Conservation (phyloP, 64 coral and sea anemone genomes). For the Pocillopora verrucosa region DNA sequence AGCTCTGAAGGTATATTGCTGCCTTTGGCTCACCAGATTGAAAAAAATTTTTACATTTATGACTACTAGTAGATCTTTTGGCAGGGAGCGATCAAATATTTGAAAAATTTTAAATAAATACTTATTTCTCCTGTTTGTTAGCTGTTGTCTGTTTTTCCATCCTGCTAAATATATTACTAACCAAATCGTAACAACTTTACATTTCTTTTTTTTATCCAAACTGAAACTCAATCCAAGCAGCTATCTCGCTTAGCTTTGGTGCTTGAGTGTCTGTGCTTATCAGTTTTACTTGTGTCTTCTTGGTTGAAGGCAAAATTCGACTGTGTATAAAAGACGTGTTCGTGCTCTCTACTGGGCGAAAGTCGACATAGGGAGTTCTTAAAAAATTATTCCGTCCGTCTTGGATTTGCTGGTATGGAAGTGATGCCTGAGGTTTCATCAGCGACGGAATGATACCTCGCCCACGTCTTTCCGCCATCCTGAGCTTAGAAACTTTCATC, state of each 20-base stretch:
- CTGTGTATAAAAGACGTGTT: background rate
- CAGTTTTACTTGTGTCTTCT: background rate
- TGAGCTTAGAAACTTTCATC: background rate
- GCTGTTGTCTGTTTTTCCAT: background rate
- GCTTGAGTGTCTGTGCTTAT: background rate
- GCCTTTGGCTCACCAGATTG: too few relatives aligned
- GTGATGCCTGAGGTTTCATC: background rate
- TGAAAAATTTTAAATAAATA: too few relatives aligned
- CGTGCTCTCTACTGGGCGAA: background rate
- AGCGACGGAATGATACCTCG: background rate
- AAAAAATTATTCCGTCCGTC: conserved; percentile 4
- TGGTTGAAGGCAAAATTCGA: background rate
- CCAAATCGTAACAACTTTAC: too few relatives aligned
- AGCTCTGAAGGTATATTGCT: too few relatives aligned
- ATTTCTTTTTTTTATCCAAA: background rate
- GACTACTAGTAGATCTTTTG: too few relatives aligned
- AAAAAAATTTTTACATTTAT: too few relatives aligned
- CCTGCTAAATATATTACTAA: background rate
- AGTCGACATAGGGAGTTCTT: conserved; percentile 1
- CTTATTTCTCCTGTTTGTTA: background rate
- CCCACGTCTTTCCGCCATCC: background rate
- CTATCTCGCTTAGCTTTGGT: conserved; percentile 1
- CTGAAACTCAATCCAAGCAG: conserved; percentile 21
- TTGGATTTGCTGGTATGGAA: conserved; percentile 1
- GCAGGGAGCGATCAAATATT: too few relatives aligned